Conservation (phyloP, 2,113 vertebrate species). For the Pseudolaguvia tuberculata region DNA sequence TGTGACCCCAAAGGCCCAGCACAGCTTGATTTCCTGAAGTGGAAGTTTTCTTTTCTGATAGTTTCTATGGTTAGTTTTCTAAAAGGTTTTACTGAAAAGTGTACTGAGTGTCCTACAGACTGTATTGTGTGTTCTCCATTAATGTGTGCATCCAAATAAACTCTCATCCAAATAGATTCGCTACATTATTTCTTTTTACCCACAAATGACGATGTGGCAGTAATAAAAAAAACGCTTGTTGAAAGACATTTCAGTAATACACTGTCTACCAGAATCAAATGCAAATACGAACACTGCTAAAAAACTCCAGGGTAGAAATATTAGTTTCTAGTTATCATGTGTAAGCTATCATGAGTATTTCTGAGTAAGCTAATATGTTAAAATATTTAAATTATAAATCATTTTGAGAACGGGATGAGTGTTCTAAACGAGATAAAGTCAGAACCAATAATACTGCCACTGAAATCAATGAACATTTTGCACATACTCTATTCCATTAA, state of each 20-base stretch:
- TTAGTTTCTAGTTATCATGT: too few species aligned
- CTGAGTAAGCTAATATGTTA: too few species aligned
- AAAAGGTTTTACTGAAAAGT: neutral
- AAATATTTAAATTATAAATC: neutral
- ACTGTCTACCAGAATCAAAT: neutral
- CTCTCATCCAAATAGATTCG: neutral
- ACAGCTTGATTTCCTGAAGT: too few species aligned
- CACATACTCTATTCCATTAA: slow-evolving; percentile 1
- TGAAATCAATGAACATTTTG: neutral
- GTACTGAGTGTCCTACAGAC: neutral
- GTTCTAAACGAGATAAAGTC: neutral
- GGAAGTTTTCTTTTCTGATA: neutral
- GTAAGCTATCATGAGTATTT: neutral
- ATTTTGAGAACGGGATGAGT: neutral
- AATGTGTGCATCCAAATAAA: neutral
- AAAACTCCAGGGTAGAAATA: neutral
- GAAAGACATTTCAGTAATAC: neutral
- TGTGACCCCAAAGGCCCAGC: too few species aligned
- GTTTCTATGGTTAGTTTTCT: neutral
- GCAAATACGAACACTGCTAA: neutral
- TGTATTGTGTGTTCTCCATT: neutral
- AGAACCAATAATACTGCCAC: slow-evolving; percentile 7
- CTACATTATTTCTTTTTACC: neutral
- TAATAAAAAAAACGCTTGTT: neutral
- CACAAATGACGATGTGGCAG: neutral